A percentile compares a stretch with the other conserved stretches of the same genome.
Evolutionary conservation across 2,888 invertebrate genomes (phyloP).

Genomic region (Carpatolechia fugitivella): DNA sequence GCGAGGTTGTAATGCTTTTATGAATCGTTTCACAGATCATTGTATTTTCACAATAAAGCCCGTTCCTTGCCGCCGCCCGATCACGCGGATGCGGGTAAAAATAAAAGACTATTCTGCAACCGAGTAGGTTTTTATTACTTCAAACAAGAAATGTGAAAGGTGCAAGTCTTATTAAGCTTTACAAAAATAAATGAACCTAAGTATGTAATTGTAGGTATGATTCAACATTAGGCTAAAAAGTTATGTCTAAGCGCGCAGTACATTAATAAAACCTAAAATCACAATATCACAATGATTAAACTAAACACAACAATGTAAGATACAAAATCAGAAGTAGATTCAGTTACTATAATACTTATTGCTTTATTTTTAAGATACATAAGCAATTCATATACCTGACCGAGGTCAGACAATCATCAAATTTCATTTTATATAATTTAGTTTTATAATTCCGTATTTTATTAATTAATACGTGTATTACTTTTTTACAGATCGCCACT

Average conservation of each 20-base stretch:
- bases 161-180: conserved; percentile 65
- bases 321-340: conserved; percentile 43
- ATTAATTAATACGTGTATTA: conserved; percentile 48
- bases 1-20: too few species aligned
- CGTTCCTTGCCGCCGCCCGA: too few species aligned
- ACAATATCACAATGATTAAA: conserved; percentile 74
- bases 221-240: conserved; percentile 57
- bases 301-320: conserved; percentile 63
- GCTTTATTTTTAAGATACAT: conserved; percentile 44
- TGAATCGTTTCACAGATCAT: too few species aligned
- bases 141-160: conserved; percentile 57
- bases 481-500: conserved; percentile 68
- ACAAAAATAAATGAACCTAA: conserved; percentile 73
- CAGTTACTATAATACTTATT: conserved; percentile 61
- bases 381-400: conserved; percentile 45
- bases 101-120: conserved; percentile 37
- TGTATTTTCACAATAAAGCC: too few species aligned
- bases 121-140: conserved; percentile 67
- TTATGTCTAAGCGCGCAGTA: conserved; percentile 48
- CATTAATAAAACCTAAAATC: conserved; percentile 54
- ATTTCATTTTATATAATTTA: conserved; percentile 47
- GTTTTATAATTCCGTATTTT: conserved; percentile 38
- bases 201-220: conserved; percentile 45
- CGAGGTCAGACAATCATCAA: conserved; percentile 46
- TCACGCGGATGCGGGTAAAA: too few species aligned